Conservation (phyloP, 2,888 invertebrate genomes). For the Eupeodes latifasciatus region DNA sequence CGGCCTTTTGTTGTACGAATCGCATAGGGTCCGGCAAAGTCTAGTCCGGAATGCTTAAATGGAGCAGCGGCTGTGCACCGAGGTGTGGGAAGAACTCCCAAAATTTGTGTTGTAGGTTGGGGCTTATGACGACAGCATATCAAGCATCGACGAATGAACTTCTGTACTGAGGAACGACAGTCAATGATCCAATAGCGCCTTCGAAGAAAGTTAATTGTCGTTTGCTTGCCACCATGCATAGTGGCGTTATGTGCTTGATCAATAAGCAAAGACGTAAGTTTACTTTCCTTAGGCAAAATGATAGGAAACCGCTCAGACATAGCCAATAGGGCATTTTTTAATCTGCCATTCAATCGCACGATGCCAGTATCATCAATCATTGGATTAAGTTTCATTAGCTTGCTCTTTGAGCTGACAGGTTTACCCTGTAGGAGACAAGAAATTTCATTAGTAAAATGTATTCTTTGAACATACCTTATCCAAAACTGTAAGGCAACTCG, state of each 20-base stretch:
- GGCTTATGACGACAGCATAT: constrained; percentile 6
- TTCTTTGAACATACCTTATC: constrained; percentile 40
- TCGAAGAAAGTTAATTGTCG: constrained; percentile 27
- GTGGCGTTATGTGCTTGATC: not conserved
- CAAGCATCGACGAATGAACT: constrained; percentile 4
- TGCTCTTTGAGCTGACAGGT: constrained; percentile 18
- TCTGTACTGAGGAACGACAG: not conserved
- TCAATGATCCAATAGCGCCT: constrained; percentile 25
- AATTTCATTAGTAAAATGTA: constrained; percentile 36
- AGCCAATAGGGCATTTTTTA: not conserved
- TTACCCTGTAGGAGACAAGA: constrained; percentile 29
- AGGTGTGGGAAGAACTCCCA: constrained; percentile 18
- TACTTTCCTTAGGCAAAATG: not conserved
- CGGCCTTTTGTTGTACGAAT: constrained; percentile 54
- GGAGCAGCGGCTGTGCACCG: constrained; percentile 1
- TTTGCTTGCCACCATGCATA: constrained; percentile 40
- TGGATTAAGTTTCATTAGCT: constrained; percentile 38
- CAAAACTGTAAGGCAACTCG: not conserved
- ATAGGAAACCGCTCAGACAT: not conserved
- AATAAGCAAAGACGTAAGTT: not conserved
- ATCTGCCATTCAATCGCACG: not conserved
- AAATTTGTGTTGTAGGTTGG: constrained; percentile 21
- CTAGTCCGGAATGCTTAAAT: not conserved
- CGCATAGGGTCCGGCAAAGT: constrained; percentile 31
- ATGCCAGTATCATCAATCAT: too few species aligned